These are phyloP conservation scores for Tribolium madens DNA, from an alignment of 1,140 invertebrate species.

Conservation along the genomic window DNA sequence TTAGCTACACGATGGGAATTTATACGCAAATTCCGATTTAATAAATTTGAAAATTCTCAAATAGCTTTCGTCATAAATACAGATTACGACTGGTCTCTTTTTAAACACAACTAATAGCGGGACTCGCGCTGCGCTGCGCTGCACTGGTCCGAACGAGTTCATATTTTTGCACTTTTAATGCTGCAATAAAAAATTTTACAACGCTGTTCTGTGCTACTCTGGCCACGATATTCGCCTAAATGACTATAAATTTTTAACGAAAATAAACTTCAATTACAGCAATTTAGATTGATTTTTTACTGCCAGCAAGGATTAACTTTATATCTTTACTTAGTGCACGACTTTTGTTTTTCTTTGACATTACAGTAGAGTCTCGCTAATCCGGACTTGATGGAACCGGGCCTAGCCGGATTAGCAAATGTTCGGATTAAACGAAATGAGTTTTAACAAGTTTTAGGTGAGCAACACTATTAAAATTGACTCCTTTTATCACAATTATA, in stretches of 20 bases:
- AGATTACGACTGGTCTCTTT: no score
- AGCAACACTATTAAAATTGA: no score
- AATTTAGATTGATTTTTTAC: slow-evolving; percentile 28
- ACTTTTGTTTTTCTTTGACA: no score
- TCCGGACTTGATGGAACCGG: no score
- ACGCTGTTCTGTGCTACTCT: slow-evolving; percentile 1
- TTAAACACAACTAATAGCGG: slow-evolving; percentile 34
- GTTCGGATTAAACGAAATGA: no score
- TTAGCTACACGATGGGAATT: background rate
- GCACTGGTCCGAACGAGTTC: slow-evolving; percentile 34
- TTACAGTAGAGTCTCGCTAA: no score
- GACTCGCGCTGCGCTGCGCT: slow-evolving; percentile 42
- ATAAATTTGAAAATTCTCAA: slow-evolving; percentile 8
- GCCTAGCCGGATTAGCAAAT: no score
- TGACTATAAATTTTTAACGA: slow-evolving; percentile 15
- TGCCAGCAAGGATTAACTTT: background rate
- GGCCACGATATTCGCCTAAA: background rate
- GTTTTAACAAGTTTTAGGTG: no score
- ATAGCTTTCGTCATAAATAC: slow-evolving; percentile 35
- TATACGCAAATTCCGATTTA: background rate
- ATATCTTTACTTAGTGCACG: no score
- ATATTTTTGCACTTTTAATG: slow-evolving; percentile 48
- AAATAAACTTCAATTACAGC: slow-evolving; percentile 40
- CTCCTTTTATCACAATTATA: no score
- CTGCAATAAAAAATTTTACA: slow-evolving; percentile 46